These are phyloP conservation scores for Scelioninae gen. 1 DNA, from an alignment of 2,888 invertebrate genomes.

Conservation along the genomic window DNA sequence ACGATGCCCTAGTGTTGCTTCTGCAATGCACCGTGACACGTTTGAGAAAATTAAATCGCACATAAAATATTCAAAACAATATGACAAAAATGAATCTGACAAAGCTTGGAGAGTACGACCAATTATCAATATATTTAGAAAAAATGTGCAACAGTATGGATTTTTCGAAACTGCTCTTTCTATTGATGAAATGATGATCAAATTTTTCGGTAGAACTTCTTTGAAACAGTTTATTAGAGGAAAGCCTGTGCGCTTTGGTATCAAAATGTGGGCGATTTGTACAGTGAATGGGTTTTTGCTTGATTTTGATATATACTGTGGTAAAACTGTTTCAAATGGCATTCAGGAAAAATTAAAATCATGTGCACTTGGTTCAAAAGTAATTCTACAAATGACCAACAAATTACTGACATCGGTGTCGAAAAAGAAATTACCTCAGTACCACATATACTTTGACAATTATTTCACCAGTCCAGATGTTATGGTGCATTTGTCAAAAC, in stretches of 20 bases:
- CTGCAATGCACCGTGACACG: constrained; percentile 51
- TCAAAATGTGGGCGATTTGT: constrained; percentile 69
- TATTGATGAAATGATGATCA: constrained; percentile 65
- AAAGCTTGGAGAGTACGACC: constrained; percentile 56
- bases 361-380: constrained; percentile 12
- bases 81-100: constrained; percentile 49
- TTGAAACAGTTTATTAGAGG: constrained; percentile 69
- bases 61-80: constrained; percentile 53
- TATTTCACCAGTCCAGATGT: constrained; percentile 56
- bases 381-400: constrained; percentile 25
- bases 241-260: constrained; percentile 66
- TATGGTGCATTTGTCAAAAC: constrained; percentile 46
- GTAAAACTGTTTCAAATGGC: constrained; percentile 50
- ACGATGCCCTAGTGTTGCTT: constrained; percentile 45
- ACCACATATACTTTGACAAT: constrained; percentile 42
- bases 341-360: constrained; percentile 23
- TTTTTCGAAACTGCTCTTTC: constrained; percentile 63
- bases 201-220: constrained; percentile 55
- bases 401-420: constrained; percentile 15
- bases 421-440: constrained; percentile 19
- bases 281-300: constrained; percentile 62
- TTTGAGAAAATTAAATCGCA: constrained; percentile 63
- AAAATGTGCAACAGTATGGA: constrained; percentile 56
- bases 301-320: constrained; percentile 64
- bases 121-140: constrained; percentile 55